A percentile compares a stretch with the other conserved stretches of the same genome.
Conservation (phyloP, 2,888 invertebrate genomes). For the Ceriagrion tenellum region DNA sequence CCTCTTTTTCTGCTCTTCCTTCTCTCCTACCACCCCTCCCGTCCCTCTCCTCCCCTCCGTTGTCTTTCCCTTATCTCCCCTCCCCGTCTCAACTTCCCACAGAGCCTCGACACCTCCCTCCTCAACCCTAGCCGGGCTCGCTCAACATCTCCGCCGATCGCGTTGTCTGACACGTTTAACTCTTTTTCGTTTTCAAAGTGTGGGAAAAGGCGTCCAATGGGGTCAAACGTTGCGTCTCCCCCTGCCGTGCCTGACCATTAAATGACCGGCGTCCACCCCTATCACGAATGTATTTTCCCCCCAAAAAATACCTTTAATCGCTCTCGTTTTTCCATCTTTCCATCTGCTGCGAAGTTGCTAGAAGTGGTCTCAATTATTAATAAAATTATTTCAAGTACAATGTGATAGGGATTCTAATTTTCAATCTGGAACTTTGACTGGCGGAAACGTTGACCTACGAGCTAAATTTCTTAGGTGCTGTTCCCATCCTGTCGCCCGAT, state of each 20-base stretch:
- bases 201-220: background rate
- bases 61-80: background rate
- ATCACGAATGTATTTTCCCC: too few species aligned
- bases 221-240: background rate
- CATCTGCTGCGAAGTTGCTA: too few species aligned
- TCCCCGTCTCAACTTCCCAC: background rate
- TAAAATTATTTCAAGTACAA: too few species aligned
- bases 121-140: background rate
- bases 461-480: too few species aligned
- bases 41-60: background rate
- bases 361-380: too few species aligned
- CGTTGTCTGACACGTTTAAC: background rate
- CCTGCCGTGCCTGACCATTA: background rate
- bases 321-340: background rate
- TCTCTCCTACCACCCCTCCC: background rate
- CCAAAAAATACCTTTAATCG: too few species aligned
- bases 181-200: background rate
- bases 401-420: too few species aligned
- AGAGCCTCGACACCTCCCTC: background rate
- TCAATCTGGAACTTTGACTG: too few species aligned
- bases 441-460: too few species aligned
- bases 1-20: background rate
- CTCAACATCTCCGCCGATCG: conserved; percentile 18
- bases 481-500: too few species aligned
- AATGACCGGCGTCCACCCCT: background rate